Evolutionary conservation across 2,113 vertebrate species (phyloP), one percentile per base, ranked within the genome.

Genomic region (Trematocara zebra): DNA sequence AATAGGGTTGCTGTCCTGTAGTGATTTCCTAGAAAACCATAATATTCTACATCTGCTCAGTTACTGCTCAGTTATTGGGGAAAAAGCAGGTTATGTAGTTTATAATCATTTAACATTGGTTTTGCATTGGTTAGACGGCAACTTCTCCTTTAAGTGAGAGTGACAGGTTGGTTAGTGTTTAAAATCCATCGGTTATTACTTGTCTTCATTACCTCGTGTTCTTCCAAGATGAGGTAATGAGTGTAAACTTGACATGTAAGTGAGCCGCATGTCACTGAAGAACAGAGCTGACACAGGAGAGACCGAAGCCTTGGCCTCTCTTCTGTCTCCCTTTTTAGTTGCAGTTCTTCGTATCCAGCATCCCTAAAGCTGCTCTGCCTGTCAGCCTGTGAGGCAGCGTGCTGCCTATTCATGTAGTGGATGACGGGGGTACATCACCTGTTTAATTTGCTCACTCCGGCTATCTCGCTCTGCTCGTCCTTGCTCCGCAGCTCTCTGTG

Each of bases 391-490:
- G 83, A 80, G 2, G 47, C 85, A 12, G 69, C 49, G 10, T 26
- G 11, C 57, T 11, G n/a, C 59, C 61, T 51, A 80, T 87, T 61
- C 72, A 42, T 64, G 42, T 37, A 72, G 61, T 18, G 69, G 74
- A 80, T 82, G 90, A 86, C 59, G 35, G 64, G 79, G 53, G 31
- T n/a, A 33, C 87, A 89, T 87, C 87, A 87, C 74, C 86, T 91
- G 69, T 91, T 93, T 81, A n/a, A 86, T 87, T 61, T 76, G 54
- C 78, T 76, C 61, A 4, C 59, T 54, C 74, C 6, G 6, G 2
- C 67, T 51, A 3, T 59, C 78, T 69, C 61, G 26, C 82, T 28
- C 59, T 84, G 59, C 78, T 84, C 23, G 18, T 83, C 80, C 74
- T 85, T 78, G 40, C 57, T 18, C 74, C 8, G 2, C 28, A 52